Base-by-base conservation (phyloP, 2,113 vertebrate genomes). In the Leptodactylus fuscus region DNA sequence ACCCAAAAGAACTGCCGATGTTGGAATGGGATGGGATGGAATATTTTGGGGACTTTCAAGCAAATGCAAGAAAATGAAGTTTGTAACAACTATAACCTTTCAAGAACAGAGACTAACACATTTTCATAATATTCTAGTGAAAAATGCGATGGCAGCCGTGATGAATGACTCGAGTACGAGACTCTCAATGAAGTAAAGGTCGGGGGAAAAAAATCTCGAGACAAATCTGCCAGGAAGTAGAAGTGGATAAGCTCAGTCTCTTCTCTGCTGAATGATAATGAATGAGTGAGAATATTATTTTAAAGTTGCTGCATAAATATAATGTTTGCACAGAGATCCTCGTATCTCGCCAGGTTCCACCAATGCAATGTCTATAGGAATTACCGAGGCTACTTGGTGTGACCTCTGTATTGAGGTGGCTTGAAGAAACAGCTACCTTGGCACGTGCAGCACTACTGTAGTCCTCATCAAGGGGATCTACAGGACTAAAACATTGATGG, bases 81-180 rank as follows among this genome's bases (percentile, higher is more conserved):
- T 81, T 81, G 67, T 15, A 9, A 49, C 29, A 76, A 36, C 53
- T 34, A 9, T 76, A 76, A 84, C 82, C 82, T 84, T 84, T 84
- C 71, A 84, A 76, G 70, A 60, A 62, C 53, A 75, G 7, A 53
- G 69, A 13, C 44, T 60, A 55, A 58, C 12, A 32, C 46, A 76
- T 84, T 76, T 76, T 84, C 53, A 84, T 76, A 84, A 84, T 62
- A 84, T 84, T 49, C 51, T 34, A 36, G 38, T 22, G 27, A 48
- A 65, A 84, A 53, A 29, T 62, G 74, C 53, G n/a, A 16, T 49
- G 82, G 0, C 82, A 44, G 48, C 58, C 62, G 74, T 84, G 82
- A 84, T 76, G 29, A 76, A 84, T 74, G 82, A n/a, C 74, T 29
- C 32, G 32, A 46, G 71, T n/a, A 46, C 22, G 46, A 65, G 29